These are phyloP conservation scores for Encarsia formosa DNA, from an alignment of 2,888 invertebrate genomes.

Conservation along the genomic window DNA sequence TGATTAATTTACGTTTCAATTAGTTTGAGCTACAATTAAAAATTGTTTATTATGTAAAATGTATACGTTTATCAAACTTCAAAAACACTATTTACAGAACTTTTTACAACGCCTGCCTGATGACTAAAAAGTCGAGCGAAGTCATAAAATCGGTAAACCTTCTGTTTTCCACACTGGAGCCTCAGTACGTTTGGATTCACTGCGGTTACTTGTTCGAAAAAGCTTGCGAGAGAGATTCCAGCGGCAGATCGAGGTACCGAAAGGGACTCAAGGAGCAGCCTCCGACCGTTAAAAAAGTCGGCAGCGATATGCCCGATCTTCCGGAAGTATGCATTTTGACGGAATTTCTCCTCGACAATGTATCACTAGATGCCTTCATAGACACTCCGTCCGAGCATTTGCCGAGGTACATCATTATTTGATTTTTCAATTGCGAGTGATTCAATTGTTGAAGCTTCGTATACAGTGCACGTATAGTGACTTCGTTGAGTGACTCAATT, in stretches of 20 bases:
- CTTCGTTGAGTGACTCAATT: no score
- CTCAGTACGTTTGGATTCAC: constrained; percentile 83
- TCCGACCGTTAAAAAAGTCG: constrained; percentile 55
- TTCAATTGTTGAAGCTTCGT: no score
- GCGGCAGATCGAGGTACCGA: constrained; percentile 1
- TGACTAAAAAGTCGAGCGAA: constrained; percentile 58
- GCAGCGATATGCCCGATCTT: constrained; percentile 62
- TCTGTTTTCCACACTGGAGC: constrained; percentile 76
- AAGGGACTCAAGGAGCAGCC: constrained; percentile 29
- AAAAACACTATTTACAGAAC: constrained; percentile 41
- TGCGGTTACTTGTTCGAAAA: constrained; percentile 64
- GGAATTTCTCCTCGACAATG: constrained; percentile 71
- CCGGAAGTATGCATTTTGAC: constrained; percentile 69
- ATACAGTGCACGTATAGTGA: no score
- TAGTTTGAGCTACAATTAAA: neutral
- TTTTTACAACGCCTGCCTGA: constrained; percentile 46
- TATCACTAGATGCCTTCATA: constrained; percentile 70
- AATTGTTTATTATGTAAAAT: neutral
- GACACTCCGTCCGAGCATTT: constrained; percentile 75
- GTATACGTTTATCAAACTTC: no score
- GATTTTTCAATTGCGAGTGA: no score
- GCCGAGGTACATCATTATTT: constrained; percentile 54
- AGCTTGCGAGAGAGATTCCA: constrained; percentile 51
- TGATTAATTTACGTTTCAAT: no score
- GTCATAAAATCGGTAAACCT: constrained; percentile 80